These are phyloP conservation scores for Eurypyga helias DNA, from an alignment of 2,113 vertebrate species.

Conservation along the genomic window DNA sequence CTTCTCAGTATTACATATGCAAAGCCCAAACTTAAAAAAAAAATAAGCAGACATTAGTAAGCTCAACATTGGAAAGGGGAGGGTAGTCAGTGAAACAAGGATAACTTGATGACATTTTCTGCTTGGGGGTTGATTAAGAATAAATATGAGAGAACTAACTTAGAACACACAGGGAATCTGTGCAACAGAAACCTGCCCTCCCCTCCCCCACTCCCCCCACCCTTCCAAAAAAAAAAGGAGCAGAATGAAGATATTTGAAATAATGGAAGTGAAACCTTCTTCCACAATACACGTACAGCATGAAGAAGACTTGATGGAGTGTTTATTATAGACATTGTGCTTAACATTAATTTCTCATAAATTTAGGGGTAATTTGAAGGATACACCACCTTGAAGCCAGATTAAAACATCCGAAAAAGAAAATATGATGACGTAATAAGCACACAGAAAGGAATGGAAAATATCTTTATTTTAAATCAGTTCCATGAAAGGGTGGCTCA, in stretches of 20 bases:
- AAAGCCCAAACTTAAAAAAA: not conserved
- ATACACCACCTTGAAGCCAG: not conserved
- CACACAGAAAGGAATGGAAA: not conserved
- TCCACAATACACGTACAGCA: not conserved
- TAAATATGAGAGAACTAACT: not conserved
- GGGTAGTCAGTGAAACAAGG: not conserved
- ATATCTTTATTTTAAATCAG: not conserved
- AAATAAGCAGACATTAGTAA: not conserved
- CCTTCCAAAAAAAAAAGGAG: not conserved
- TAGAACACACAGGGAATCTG: not conserved
- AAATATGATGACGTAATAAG: not conserved
- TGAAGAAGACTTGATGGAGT: not conserved
- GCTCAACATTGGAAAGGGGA: not conserved
- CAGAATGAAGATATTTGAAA: not conserved
- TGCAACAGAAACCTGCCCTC: not conserved
- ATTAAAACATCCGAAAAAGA: not conserved
- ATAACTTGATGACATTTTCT: not conserved
- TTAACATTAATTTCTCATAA: not conserved
- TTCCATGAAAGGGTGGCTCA: not conserved
- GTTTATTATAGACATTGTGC: not conserved
- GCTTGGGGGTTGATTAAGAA: not conserved
- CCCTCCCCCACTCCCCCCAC: too few species aligned
- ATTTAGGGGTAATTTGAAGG: not conserved
- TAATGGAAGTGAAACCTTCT: not conserved
- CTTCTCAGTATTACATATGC: not conserved